Evolutionary conservation across 1,140 invertebrate species (phyloP), one percentile per base, ranked within the genome.

Genomic region (Caenorhabditis inopinata): DNA sequence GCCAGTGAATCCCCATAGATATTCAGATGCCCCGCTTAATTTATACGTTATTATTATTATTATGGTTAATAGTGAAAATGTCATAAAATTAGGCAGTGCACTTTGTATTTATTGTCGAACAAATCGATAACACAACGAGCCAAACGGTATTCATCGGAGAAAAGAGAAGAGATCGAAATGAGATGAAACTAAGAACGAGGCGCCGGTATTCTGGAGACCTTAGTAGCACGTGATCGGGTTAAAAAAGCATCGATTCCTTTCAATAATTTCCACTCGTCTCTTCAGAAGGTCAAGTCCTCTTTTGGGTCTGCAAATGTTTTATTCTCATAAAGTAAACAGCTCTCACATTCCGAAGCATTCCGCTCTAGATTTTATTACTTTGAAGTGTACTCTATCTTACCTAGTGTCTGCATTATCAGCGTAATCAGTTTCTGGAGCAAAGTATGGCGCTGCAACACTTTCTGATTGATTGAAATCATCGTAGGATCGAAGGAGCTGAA

Each of bases 1-100:
- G 14, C 58, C 32, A 68, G 58, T 68, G 58, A 68, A 68, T 68
- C 58, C 38, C 58, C 58, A 68, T 68, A 38, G n/a, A 21, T 68
- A 38, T 0, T 21, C 21, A 11, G n/a, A 32, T 32, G 14, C 11
- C 6, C n/a, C 32, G 14, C 14, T 42, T 68, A 68, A 68, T 68
- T 68, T 68, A 68, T 68, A 35, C n/a, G 16, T 58, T 58, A 29
- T 58, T 58, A 58, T 58, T 58, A 29, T 58, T 58, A n/a, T n/a
- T n/a, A n/a, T n/a, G n/a, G n/a, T n/a, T n/a, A n/a, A n/a, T n/a
- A n/a, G n/a, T n/a, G n/a, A n/a, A n/a, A n/a, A n/a, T n/a, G n/a
- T n/a, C n/a, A n/a, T n/a, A n/a, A n/a, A n/a, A n/a, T n/a, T n/a
- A n/a, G n/a, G n/a, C n/a, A n/a, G n/a, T n/a, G n/a, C n/a, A n/a